A percentile compares a stretch with the other conserved stretches of the same genome.
Evolutionary conservation across 2,888 invertebrate species (phyloP).

Genomic region (Eristalis tenax): DNA sequence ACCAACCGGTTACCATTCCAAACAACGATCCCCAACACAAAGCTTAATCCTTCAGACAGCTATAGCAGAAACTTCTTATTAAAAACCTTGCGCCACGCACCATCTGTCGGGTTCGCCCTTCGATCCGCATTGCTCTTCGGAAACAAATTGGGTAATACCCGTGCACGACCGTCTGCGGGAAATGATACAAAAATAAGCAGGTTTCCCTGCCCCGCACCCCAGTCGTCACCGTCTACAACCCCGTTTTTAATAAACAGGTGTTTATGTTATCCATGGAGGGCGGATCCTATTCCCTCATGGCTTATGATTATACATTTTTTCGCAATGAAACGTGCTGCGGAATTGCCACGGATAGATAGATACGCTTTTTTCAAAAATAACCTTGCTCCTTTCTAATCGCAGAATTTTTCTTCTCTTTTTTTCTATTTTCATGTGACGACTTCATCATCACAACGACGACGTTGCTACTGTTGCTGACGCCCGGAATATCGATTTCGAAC

Average conservation of each 20-base stretch:
- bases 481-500: conserved; percentile 31
- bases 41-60: neutral
- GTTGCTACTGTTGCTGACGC: conserved; percentile 18
- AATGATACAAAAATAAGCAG: conserved; percentile 4
- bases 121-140: neutral
- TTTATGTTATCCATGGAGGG: conserved; percentile 48
- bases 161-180: neutral
- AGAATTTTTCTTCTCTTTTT: conserved; percentile 18
- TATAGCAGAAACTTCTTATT: neutral
- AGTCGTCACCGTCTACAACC: neutral
- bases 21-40: neutral
- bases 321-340: conserved; percentile 26
- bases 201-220: neutral
- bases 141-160: neutral
- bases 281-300: conserved; percentile 24
- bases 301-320: conserved; percentile 19
- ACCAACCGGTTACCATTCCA: neutral
- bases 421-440: conserved; percentile 55
- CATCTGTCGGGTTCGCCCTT: neutral
- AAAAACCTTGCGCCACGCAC: neutral
- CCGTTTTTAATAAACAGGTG: conserved; percentile 67
- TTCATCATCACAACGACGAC: neutral
- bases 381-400: conserved; percentile 45
- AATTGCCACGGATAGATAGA: neutral
- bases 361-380: neutral